phyloP scores from a whole-genome alignment of 2,113 vertebrate genomes.

The Pantherophis guttatus region DNA sequence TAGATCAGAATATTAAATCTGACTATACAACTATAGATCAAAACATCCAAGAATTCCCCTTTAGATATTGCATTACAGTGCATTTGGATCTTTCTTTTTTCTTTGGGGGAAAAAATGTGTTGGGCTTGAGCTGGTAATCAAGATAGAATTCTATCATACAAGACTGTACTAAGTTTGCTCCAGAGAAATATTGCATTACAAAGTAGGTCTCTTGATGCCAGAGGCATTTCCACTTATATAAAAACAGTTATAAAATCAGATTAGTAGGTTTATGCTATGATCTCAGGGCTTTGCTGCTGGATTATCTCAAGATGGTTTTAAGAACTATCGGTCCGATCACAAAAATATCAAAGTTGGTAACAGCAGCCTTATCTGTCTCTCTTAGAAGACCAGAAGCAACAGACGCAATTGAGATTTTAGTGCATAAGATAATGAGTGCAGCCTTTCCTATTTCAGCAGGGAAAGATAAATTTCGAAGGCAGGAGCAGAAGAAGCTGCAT shows the following conservation, averaged over 20 bases:
- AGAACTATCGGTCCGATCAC: background rate
- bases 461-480: background rate
- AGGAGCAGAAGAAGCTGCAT: background rate
- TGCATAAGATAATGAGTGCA: too few species aligned
- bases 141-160: constrained; percentile 4
- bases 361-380: background rate
- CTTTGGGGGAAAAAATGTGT: background rate
- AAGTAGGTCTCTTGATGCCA: background rate
- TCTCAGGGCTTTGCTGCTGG: background rate
- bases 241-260: constrained; percentile 21
- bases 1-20: background rate
- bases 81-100: background rate
- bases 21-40: background rate
- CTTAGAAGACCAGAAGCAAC: background rate
- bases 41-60: background rate
- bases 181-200: background rate
- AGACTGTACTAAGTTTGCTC: background rate
- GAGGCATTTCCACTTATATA: constrained; percentile 1
- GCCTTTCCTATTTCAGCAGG: background rate
- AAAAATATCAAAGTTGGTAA: background rate
- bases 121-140: background rate
- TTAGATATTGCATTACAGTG: background rate
- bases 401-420: background rate
- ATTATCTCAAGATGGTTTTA: constrained; percentile 5
- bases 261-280: constrained; percentile 3